A percentile compares a stretch with the other conserved stretches of the same genome.
Evolutionary conservation across 1,140 invertebrate species (phyloP).

Genomic region (Argopecten irradians): DNA sequence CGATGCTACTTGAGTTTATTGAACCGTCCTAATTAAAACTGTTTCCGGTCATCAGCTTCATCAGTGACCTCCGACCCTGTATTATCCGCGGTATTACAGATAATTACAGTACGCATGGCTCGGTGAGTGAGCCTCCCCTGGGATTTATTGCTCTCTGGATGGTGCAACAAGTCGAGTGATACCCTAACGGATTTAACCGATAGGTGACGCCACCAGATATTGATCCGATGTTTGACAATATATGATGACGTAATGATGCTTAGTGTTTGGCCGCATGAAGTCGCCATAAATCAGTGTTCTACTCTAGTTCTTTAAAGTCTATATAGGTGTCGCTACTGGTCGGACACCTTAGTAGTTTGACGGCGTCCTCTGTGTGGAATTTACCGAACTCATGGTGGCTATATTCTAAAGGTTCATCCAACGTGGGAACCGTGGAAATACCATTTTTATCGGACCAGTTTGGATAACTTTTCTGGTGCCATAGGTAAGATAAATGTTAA

Average conservation of each 20-base stretch:
- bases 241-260: neutral
- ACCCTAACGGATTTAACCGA: neutral
- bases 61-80: neutral
- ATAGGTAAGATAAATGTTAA: too few relatives aligned
- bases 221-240: neutral
- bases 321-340: too few relatives aligned
- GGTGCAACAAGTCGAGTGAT: neutral
- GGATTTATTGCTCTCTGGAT: neutral
- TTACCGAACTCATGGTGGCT: too few relatives aligned
- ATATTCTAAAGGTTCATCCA: too few relatives aligned
- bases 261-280: neutral
- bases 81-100: neutral
- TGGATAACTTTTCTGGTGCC: too few relatives aligned
- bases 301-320: too few relatives aligned
- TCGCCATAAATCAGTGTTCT: neutral
- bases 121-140: neutral
- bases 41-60: neutral
- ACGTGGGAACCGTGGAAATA: too few relatives aligned
- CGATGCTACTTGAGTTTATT: neutral
- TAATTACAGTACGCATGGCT: neutral
- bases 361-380: too few relatives aligned
- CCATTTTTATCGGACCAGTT: too few relatives aligned
- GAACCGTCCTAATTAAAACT: neutral
- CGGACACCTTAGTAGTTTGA: too few relatives aligned
- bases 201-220: neutral